phyloP scores from a whole-genome alignment of 2,113 vertebrate genomes.

The Delphinapterus leucas region DNA sequence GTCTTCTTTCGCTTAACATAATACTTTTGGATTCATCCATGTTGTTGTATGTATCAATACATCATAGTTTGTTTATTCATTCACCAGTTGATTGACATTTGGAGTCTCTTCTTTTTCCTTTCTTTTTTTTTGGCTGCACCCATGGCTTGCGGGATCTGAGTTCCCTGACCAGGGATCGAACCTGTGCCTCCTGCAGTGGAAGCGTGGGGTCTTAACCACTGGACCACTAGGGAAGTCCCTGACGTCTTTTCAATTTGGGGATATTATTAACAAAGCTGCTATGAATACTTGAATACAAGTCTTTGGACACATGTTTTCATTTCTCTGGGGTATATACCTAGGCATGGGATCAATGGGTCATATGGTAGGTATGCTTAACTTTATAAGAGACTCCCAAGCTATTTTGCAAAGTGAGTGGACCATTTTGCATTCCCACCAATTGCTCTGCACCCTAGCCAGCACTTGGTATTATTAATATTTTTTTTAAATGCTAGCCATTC shows the following conservation, averaged over 20 bases:
- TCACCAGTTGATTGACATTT: not conserved
- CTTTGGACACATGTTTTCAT: not conserved
- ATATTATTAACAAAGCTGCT: not conserved
- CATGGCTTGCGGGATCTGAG: too few relatives aligned
- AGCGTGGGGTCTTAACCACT: not conserved
- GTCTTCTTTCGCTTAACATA: not conserved
- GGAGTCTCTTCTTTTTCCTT: not conserved
- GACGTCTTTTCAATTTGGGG: not conserved
- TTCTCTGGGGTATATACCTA: not conserved
- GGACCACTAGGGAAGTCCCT: not conserved
- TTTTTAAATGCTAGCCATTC: not conserved
- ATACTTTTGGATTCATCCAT: not conserved
- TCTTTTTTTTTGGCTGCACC: not conserved
- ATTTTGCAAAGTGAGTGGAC: not conserved
- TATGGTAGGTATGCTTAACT: not conserved
- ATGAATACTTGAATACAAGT: not conserved
- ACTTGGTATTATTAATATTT: not conserved
- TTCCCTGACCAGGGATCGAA: too few relatives aligned
- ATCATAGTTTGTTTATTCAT: not conserved
- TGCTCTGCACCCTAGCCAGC: not conserved
- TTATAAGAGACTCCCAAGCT: not conserved
- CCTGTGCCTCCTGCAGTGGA: not conserved
- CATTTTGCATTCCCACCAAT: not conserved
- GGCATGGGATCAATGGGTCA: not conserved
- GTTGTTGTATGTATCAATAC: not conserved